These are phyloP conservation scores for Meteorus sp. DNA, from an alignment of 1,140 invertebrate species.

Conservation along the genomic window DNA sequence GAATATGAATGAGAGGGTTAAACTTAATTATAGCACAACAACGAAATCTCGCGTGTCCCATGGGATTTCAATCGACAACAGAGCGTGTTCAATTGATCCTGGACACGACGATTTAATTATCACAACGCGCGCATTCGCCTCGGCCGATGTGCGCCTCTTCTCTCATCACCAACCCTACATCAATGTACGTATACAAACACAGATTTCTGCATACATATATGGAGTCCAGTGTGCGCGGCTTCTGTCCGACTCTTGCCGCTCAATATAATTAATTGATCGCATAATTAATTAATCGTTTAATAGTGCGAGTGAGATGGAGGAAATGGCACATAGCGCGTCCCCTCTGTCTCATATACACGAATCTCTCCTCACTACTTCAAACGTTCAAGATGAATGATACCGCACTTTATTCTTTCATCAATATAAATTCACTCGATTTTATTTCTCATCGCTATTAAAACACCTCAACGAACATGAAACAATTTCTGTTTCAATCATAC, in stretches of 20 bases:
- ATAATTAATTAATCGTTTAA: constrained; percentile 49
- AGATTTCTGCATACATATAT: too few species aligned
- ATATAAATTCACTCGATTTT: background rate
- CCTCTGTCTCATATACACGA: too few species aligned
- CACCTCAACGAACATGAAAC: too few species aligned
- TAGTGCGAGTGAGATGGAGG: constrained; percentile 28
- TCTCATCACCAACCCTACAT: constrained; percentile 9
- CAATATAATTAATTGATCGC: constrained; percentile 45
- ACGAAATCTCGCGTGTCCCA: constrained; percentile 45
- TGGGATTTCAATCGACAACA: constrained; percentile 29
- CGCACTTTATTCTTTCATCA: background rate
- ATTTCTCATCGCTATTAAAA: too few species aligned
- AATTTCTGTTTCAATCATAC: too few species aligned
- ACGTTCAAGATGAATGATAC: background rate
- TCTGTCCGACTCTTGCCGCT: constrained; percentile 11
- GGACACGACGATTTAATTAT: constrained; percentile 49
- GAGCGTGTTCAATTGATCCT: constrained; percentile 38
- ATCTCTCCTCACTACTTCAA: constrained; percentile 2
- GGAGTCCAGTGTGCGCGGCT: too few species aligned
- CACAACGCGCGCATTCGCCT: constrained; percentile 10
- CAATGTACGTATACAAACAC: too few species aligned
- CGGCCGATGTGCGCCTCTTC: background rate
- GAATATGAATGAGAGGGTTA: constrained; percentile 40
- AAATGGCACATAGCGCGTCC: too few species aligned
- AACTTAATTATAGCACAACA: constrained; percentile 37